Evolutionary conservation across 2,797 vertebrate genomes (phyloP), one percentile per base, ranked within the genome.

Genomic region (Hippoglossus hippoglossus): DNA sequence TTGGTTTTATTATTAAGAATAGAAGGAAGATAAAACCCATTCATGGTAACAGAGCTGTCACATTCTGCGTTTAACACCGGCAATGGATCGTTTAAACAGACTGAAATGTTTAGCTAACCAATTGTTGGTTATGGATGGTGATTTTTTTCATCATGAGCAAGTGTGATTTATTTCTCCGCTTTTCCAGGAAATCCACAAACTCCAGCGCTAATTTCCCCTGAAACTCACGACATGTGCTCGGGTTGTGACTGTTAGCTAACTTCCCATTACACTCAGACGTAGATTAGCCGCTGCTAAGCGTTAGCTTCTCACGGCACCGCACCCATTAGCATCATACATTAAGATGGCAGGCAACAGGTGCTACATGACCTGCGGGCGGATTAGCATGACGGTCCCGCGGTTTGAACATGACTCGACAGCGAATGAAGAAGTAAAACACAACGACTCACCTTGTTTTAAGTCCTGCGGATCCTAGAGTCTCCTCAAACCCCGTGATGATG

Each of bases 381-480:
- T 18, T 18, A 44, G 41, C 41, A 44, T 18, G 41, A 18, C 41
- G 0, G 16, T 16, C 41, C 41, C 41, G 41, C 18, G 2, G 60
- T 16, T 24, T 25, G 25, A 15, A 65, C 10, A 24, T 0, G 36
- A 39, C 11, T 4, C 36, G 36, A 18, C 44, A 5, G 44, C 5
- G 15, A 19, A 41, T 41, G 1, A 41, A 12, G 15, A 4, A 3
- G 25, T 2, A 0, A 51, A 8, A 44, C 11, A 47, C 10, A 19
- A 5, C 2, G 25, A 63, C 68, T 84, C 52, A 79, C 75, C 54
- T 0, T 46, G 56, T 63, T 18, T 12, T 1, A 9, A 31, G 8
- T 47, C 34, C 18, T 1, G 26, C 36, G 13, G 3, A 0, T 39
- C 36, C 36, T 1, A 4, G 15, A 39, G 4, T 67, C 6, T 4